These are phyloP conservation scores for Agelastica alni DNA, from an alignment of 2,888 invertebrate genomes.

Conservation along the genomic window DNA sequence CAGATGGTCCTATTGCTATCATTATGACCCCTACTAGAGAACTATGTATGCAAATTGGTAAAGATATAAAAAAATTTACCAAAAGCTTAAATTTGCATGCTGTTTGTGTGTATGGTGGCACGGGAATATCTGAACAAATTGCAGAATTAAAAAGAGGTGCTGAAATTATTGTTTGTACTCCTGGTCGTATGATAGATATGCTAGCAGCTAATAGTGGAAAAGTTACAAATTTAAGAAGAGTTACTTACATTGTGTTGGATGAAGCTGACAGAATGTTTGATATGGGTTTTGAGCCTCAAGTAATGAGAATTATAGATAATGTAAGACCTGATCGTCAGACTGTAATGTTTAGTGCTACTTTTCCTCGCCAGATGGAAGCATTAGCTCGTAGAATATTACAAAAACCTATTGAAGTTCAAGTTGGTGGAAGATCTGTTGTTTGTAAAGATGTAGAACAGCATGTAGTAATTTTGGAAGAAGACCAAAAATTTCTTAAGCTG, in stretches of 20 bases:
- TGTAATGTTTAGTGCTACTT: conserved; percentile 98
- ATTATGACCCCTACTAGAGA: conserved; percentile 99
- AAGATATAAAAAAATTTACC: conserved; percentile 92
- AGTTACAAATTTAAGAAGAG: conserved; percentile 95
- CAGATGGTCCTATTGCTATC: conserved; percentile 95
- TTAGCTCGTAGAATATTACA: conserved; percentile 90
- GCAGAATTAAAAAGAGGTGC: conserved; percentile 93
- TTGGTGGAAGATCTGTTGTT: conserved; percentile 89
- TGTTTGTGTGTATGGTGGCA: conserved; percentile 98
- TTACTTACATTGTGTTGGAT: conserved; percentile 96
- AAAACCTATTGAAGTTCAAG: conserved; percentile 96
- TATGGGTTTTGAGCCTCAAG: conserved; percentile 99
- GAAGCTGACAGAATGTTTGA: conserved; percentile 99
- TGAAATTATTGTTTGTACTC: conserved; percentile 98
- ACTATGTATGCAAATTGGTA: conserved; percentile 97
- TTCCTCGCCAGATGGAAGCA: conserved; percentile 99
- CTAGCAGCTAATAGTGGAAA: conserved; percentile 96
- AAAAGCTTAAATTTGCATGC: conserved; percentile 83
- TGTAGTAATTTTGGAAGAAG: conserved; percentile 91
- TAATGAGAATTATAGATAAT: conserved; percentile 95
- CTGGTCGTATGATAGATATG: conserved; percentile 99
- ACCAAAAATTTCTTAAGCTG: conserved; percentile 96
- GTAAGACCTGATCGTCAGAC: conserved; percentile 96
- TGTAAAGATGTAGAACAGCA: conserved; percentile 98
- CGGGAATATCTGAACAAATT: conserved; percentile 91